phyloP scores from a whole-genome alignment of 2,797 vertebrate species.

The Cephalopachus bancanus region DNA sequence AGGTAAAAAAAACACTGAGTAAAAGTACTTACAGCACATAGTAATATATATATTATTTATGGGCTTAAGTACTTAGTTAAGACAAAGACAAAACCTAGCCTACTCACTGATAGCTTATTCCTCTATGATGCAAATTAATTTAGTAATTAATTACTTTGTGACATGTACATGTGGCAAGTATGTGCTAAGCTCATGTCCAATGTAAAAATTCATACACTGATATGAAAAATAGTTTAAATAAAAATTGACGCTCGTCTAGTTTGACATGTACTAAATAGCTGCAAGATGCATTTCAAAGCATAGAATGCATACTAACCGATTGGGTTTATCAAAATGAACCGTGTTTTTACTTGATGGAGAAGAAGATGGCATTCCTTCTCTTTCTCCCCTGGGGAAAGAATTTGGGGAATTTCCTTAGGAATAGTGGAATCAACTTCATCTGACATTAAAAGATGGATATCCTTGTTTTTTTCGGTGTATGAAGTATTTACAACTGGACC shows the following conservation, averaged over 20 bases:
- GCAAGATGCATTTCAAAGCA: slow-evolving; percentile 21
- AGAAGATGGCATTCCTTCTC: slow-evolving; percentile 88
- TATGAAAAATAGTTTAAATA: slow-evolving; percentile 14
- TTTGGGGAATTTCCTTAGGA: slow-evolving; percentile 85
- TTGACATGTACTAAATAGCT: neutral
- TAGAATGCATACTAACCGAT: slow-evolving; percentile 91
- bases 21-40: neutral
- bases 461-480: slow-evolving; percentile 84
- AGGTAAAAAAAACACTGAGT: neutral
- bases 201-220: neutral
- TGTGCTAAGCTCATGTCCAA: neutral
- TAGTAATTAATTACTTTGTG: slow-evolving; percentile 23
- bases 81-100: neutral
- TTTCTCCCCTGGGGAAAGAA: slow-evolving; percentile 87
- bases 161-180: neutral
- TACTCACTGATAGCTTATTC: neutral
- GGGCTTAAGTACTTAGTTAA: neutral
- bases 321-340: slow-evolving; percentile 96
- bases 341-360: slow-evolving; percentile 88
- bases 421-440: slow-evolving; percentile 84
- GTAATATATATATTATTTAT: neutral
- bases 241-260: slow-evolving; percentile 34
- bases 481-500: slow-evolving; percentile 92
- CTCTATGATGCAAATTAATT: slow-evolving; percentile 12
- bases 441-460: slow-evolving; percentile 81